Conservation (phyloP, 2,888 invertebrate genomes). For the Apotomis capreana region DNA sequence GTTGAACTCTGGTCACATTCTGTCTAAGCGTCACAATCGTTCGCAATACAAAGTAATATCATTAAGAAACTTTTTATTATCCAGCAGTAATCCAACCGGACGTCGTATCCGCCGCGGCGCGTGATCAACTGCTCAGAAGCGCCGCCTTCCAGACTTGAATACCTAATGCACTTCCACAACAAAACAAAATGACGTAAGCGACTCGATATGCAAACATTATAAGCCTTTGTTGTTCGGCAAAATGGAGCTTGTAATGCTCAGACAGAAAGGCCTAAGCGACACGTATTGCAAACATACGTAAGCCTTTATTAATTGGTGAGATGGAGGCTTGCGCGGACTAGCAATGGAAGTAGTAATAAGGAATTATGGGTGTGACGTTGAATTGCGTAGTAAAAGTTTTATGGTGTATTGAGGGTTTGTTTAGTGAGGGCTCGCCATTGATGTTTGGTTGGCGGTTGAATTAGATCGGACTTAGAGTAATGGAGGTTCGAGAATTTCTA, state of each 20-base stretch:
- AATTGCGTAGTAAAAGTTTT: constrained; percentile 36
- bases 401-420: constrained; percentile 19
- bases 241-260: no score
- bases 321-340: constrained; percentile 56
- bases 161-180: constrained; percentile 61
- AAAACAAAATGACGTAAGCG: background rate
- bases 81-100: constrained; percentile 58
- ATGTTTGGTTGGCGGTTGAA: background rate
- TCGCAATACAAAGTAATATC: constrained; percentile 21
- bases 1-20: background rate
- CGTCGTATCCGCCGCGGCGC: constrained; percentile 73
- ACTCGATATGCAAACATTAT: background rate
- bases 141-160: constrained; percentile 62
- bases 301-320: background rate
- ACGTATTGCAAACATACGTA: background rate
- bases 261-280: background rate
- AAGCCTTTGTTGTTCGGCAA: background rate
- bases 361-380: constrained; percentile 46
- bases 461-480: background rate
- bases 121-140: constrained; percentile 63
- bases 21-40: constrained; percentile 6
- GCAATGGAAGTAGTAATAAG: constrained; percentile 51
- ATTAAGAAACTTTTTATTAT: constrained; percentile 40
- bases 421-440: background rate
- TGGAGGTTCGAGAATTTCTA: no score